These are phyloP conservation scores for Melopsittacus undulatus DNA, from an alignment of 2,797 vertebrate species.

Conservation along the genomic window DNA sequence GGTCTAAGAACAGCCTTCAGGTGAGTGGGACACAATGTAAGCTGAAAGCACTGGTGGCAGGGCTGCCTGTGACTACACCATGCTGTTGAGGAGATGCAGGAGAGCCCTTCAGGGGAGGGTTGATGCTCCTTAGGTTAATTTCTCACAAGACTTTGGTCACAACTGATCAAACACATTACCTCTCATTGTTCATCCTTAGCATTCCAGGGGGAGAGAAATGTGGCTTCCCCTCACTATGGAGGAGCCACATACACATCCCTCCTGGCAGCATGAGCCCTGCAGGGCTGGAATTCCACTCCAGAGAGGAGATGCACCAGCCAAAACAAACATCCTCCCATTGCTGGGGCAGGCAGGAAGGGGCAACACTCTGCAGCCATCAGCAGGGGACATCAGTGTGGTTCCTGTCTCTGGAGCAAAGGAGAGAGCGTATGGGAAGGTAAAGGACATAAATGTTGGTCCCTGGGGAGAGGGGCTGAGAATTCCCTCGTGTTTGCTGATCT, in stretches of 20 bases:
- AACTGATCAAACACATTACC: background rate
- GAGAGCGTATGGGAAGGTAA: background rate
- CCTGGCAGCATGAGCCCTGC: background rate
- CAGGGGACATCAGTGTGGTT: accelerated
- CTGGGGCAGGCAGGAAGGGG: background rate
- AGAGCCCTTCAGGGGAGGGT: background rate
- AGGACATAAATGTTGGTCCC: background rate
- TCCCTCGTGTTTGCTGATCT: background rate
- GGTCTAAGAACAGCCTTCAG: background rate
- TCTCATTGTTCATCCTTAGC: accelerated
- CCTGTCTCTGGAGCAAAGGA: background rate
- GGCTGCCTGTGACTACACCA: background rate
- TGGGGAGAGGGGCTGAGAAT: conserved; percentile 6
- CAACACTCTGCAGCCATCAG: accelerated
- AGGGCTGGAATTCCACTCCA: background rate
- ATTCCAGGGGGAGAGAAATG: accelerated
- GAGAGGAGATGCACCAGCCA: background rate
- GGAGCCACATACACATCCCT: background rate
- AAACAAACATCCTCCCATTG: background rate
- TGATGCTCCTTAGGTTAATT: background rate
- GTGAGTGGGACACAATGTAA: accelerated
- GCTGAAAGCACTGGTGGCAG: background rate
- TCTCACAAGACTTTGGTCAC: background rate
- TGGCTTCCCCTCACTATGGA: background rate
- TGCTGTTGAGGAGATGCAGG: background rate